Evolutionary conservation across 2,888 invertebrate genomes (phyloP).

Genomic region (Nemotelus pantherinus): DNA sequence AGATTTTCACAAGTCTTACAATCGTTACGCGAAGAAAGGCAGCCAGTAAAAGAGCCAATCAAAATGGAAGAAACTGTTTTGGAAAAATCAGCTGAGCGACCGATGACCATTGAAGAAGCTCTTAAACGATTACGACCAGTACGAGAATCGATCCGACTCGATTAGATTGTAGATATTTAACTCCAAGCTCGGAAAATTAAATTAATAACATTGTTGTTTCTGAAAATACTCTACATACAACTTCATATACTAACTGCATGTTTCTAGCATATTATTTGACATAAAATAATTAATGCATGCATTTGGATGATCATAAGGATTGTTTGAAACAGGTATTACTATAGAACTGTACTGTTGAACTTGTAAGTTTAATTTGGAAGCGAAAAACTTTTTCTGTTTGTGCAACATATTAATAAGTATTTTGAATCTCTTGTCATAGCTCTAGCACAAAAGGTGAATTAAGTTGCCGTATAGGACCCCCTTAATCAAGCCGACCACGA

Average conservation of each 20-base stretch:
- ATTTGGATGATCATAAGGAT: no score
- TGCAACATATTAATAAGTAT: not conserved
- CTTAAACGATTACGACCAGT: slow-evolving; percentile 42
- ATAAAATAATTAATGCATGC: slow-evolving; percentile 19
- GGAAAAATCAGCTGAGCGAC: slow-evolving; percentile 1
- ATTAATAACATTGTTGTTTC: slow-evolving; percentile 16
- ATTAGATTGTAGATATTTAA: slow-evolving; percentile 22
- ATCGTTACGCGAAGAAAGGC: slow-evolving; percentile 1
- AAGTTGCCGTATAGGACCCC: not conserved
- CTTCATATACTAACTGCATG: slow-evolving; percentile 37
- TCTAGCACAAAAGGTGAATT: not conserved
- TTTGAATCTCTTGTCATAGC: not conserved
- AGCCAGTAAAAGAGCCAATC: not conserved
- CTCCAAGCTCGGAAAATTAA: slow-evolving; percentile 13
- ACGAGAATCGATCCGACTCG: slow-evolving; percentile 11
- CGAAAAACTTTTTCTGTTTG: not conserved
- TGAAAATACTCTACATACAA: slow-evolving; percentile 35
- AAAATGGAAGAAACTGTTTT: not conserved
- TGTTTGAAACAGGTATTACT: no score
- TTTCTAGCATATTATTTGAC: slow-evolving; percentile 7
- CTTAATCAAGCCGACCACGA: slow-evolving; percentile 19
- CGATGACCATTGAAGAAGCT: slow-evolving; percentile 47
- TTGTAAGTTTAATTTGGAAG: no score
- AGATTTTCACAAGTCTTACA: slow-evolving; percentile 20
- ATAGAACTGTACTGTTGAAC: no score